Evolutionary conservation across 2,113 vertebrate genomes (phyloP).

Genomic region (Actinemys pallida): DNA sequence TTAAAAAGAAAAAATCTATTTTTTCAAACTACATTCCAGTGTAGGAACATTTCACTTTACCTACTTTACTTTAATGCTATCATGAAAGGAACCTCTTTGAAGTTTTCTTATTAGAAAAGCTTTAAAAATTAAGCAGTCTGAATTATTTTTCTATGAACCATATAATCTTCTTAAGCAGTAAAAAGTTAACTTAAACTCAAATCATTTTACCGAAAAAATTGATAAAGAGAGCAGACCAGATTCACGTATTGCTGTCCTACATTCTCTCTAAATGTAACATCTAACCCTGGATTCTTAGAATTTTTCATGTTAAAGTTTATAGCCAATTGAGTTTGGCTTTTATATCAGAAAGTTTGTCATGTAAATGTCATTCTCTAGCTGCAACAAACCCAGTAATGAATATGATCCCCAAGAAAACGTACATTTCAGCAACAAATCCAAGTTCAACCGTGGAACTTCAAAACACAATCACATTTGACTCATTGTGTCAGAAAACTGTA

Average conservation of each 20-base stretch:
- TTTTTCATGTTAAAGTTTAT: constrained; percentile 60
- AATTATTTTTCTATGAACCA: constrained; percentile 61
- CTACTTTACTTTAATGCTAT: constrained; percentile 38
- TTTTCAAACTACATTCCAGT: constrained; percentile 55
- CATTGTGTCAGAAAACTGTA: background rate
- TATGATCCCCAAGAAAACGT: constrained; percentile 36
- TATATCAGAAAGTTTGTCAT: constrained; percentile 50
- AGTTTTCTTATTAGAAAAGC: constrained; percentile 69
- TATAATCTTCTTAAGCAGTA: constrained; percentile 51
- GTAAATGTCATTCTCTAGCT: constrained; percentile 43
- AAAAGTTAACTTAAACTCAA: constrained; percentile 57
- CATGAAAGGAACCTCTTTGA: constrained; percentile 63
- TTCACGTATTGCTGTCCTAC: background rate
- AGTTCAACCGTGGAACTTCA: background rate
- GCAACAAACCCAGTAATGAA: constrained; percentile 35
- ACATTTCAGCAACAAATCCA: background rate
- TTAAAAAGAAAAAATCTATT: constrained; percentile 43
- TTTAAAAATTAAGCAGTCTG: constrained; percentile 64
- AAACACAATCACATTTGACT: fast-evolving
- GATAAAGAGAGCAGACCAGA: background rate
- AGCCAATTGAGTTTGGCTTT: constrained; percentile 51
- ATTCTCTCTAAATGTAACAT: constrained; percentile 35
- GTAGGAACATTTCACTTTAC: constrained; percentile 52
- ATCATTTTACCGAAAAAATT: constrained; percentile 9
- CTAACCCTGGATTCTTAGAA: background rate